Percentiles rank a stretch among this genome's conserved stretches.
Conservation (phyloP, 2,113 vertebrate species). For the Athene noctua region DNA sequence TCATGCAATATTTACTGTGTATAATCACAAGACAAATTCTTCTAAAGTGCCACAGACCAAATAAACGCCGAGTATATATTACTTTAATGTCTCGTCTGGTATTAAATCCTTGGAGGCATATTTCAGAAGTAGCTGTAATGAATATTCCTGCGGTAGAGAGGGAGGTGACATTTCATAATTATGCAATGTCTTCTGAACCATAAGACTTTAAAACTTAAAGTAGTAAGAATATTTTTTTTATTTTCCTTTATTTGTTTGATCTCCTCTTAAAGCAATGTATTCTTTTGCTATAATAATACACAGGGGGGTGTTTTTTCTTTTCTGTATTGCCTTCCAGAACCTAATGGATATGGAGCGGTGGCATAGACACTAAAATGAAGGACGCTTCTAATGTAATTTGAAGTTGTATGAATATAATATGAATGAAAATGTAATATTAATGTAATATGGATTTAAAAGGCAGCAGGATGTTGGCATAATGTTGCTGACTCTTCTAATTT, state of each 20-base stretch:
- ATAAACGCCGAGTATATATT: not conserved
- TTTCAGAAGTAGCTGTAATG: not conserved
- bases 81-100: not conserved
- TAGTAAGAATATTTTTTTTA: not conserved
- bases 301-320: not conserved
- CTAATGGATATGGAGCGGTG: not conserved
- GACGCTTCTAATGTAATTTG: not conserved
- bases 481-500: slow-evolving; percentile 18
- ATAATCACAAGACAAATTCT: not conserved
- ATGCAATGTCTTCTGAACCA: not conserved
- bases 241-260: not conserved
- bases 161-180: slow-evolving; percentile 16
- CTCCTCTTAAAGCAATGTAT: not conserved
- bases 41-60: not conserved
- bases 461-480: not conserved
- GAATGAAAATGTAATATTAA: slow-evolving; percentile 35
- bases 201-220: not conserved
- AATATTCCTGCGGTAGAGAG: not conserved
- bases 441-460: not conserved
- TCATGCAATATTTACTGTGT: not conserved
- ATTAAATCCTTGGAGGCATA: not conserved
- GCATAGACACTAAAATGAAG: not conserved
- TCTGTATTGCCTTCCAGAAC: not conserved
- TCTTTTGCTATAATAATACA: not conserved
- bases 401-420: not conserved